Percentiles rank a stretch among this genome's conserved stretches.
These are phyloP conservation scores for Saxidomus purpurata DNA, from an alignment of 1,140 invertebrate genomes.

Conservation along the genomic window DNA sequence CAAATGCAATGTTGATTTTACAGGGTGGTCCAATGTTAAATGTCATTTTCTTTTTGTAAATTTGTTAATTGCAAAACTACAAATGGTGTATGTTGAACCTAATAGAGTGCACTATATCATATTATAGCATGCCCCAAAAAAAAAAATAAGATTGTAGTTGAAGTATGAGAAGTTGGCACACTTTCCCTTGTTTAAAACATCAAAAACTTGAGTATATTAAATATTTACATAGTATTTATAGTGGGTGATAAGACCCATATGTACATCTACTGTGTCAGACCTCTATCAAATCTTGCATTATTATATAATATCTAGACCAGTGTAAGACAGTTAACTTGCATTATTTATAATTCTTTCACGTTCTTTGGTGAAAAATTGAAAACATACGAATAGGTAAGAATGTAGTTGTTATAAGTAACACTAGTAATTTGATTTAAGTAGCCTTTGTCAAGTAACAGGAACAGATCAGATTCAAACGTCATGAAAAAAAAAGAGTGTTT, in stretches of 20 bases:
- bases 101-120: too few species aligned
- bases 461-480: too few species aligned
- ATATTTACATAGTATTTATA: constrained; percentile 38
- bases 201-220: constrained; percentile 34
- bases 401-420: too few species aligned
- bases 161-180: constrained; percentile 3
- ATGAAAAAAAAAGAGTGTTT: too few species aligned
- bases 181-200: constrained; percentile 29
- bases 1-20: background rate
- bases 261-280: background rate
- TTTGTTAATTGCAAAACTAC: too few species aligned
- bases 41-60: background rate
- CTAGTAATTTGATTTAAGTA: too few species aligned
- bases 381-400: too few species aligned
- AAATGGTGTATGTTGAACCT: too few species aligned
- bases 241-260: constrained; percentile 11
- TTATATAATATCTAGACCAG: too few species aligned
- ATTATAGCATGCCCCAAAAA: background rate
- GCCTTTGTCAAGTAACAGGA: too few species aligned
- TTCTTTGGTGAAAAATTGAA: background rate
- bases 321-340: too few species aligned
- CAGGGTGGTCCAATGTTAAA: background rate
- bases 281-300: background rate
- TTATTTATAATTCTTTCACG: background rate
- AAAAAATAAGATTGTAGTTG: background rate